Evolutionary conservation across 2,888 invertebrate genomes (phyloP).

Genomic region (Sphaerophoria taeniata): DNA sequence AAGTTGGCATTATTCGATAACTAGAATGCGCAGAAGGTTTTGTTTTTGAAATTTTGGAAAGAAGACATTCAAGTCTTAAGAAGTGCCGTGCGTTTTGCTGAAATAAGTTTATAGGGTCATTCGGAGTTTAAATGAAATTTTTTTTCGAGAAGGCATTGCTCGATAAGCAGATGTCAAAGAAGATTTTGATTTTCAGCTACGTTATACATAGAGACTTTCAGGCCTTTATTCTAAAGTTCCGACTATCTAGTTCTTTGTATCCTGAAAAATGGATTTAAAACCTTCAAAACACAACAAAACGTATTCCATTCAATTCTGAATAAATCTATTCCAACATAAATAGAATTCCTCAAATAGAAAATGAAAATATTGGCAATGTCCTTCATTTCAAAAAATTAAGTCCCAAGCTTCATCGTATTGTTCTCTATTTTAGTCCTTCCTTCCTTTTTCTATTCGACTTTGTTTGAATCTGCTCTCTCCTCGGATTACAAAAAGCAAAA

Average conservation of each 20-base stretch:
- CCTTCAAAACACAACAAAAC: neutral
- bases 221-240: no score
- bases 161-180: neutral
- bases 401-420: neutral
- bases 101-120: no score
- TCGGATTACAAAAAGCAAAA: constrained; percentile 1
- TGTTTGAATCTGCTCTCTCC: neutral
- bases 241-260: neutral
- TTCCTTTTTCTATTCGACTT: neutral
- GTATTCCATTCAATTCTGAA: no score
- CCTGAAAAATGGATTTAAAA: no score
- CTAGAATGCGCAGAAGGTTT: no score
- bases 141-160: no score
- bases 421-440: neutral
- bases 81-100: no score
- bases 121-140: no score
- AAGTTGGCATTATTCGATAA: no score
- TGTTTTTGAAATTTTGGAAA: no score
- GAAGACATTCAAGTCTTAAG: no score
- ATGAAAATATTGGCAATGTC: constrained; percentile 5
- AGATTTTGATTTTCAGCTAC: neutral
- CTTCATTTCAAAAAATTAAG: constrained; percentile 16
- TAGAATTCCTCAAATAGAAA: neutral
- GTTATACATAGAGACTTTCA: neutral
- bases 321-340: neutral